Evolutionary conservation across 2,797 vertebrate genomes (phyloP).

Genomic region (Clangula hyemalis): DNA sequence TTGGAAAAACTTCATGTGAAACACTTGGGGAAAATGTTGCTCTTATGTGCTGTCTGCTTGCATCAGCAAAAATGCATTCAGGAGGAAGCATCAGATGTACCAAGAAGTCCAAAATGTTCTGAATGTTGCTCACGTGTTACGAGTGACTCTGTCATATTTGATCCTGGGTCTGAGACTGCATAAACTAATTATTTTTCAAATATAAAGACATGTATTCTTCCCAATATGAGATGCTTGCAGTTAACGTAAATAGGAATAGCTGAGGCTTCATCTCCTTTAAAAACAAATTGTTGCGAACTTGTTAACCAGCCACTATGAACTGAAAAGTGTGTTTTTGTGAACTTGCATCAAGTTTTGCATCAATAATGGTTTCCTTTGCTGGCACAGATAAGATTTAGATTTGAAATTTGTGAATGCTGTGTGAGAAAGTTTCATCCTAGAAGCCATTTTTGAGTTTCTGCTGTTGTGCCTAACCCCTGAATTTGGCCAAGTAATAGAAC

Average conservation of each 20-base stretch:
- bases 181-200: not conserved
- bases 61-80: not conserved
- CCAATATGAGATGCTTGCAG: not conserved
- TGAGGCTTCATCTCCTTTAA: not conserved
- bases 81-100: not conserved
- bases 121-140: rapidly evolving
- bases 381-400: not conserved
- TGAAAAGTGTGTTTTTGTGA: not conserved
- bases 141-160: not conserved
- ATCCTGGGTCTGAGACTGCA: not conserved
- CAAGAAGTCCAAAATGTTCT: not conserved
- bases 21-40: not conserved
- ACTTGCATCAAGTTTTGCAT: not conserved
- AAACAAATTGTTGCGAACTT: not conserved
- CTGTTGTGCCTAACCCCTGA: not conserved
- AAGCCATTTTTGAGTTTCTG: not conserved
- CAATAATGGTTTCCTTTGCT: not conserved
- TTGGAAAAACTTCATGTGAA: not conserved
- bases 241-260: not conserved
- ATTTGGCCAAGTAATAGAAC: not conserved
- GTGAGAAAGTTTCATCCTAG: not conserved
- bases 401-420: not conserved
- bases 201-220: not conserved
- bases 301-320: not conserved
- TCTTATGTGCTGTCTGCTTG: not conserved